These are phyloP conservation scores for Colaptes auratus DNA, from an alignment of 2,113 vertebrate genomes.

Conservation along the genomic window DNA sequence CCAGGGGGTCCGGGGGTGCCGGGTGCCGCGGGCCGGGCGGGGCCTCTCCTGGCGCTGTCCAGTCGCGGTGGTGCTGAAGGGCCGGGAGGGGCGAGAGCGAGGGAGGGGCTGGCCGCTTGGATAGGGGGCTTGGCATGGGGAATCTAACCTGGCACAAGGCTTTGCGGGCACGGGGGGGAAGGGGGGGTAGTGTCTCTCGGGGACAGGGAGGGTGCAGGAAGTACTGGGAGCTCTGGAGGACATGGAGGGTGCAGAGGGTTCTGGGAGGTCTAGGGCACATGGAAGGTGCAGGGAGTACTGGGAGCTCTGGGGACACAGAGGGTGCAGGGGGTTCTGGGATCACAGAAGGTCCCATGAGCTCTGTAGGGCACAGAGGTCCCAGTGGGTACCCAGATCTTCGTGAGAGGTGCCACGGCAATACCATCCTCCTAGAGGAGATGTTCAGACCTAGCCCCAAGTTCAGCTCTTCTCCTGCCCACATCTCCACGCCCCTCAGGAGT, in stretches of 20 bases:
- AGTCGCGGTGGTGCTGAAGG: neutral
- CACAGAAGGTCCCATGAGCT: too few relatives aligned
- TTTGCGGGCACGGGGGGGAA: neutral
- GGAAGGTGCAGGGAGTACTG: neutral
- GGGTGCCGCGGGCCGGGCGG: neutral
- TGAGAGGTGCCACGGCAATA: neutral
- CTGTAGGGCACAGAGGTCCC: too few relatives aligned
- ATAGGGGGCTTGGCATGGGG: neutral
- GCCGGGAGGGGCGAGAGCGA: neutral
- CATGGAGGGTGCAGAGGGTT: accelerated
- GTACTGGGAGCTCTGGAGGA: neutral
- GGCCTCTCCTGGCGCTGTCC: neutral
- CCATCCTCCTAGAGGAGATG: neutral
- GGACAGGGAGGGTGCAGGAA: too few relatives aligned
- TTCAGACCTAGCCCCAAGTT: neutral
- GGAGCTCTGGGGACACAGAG: neutral
- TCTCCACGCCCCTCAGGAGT: neutral
- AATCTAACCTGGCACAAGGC: neutral
- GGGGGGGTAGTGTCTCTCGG: neutral
- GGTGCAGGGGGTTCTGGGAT: too few relatives aligned
- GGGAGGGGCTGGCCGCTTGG: neutral
- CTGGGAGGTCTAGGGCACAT: neutral
- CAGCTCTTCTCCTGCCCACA: neutral
- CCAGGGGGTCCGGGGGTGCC: neutral
- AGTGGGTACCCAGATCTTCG: neutral